Evolutionary conservation across 2,888 invertebrate species (phyloP), one percentile per base, ranked within the genome.

Genomic region (Diogma glabrata): DNA sequence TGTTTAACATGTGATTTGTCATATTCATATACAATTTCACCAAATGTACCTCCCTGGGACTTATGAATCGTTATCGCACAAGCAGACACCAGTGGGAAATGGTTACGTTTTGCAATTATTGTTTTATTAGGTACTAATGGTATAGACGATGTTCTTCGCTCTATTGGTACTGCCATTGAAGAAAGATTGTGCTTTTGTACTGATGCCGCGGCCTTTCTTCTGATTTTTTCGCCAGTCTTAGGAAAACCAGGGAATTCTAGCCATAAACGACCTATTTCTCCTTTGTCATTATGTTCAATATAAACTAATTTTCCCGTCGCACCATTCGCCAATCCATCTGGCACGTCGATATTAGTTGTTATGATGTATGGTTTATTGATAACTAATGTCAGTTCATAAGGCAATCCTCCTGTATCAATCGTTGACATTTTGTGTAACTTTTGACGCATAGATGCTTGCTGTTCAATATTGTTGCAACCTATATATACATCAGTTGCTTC

Each of bases 261-360:
- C 55, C 57, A 55, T n/a, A n/a, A n/a, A n/a, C 51, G 51, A 33
- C 28, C 28, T 16, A 53, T 17, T 46, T 51, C 33, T 30, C 23
- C 45, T 49, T 51, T 28, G 12, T 53, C 52, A 50, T 56, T 49
- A 38, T 50, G 19, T 51, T n/a, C n/a, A n/a, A n/a, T n/a, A n/a
- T n/a, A n/a, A n/a, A n/a, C n/a, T n/a, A n/a, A n/a, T n/a, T n/a
- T 57, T 19, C 61, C 62, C 38, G 58, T 54, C 19, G 60, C 60
- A 22, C 63, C 61, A 55, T 64, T 64, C 6, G 58, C 60, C 47
- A 63, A 57, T 22, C 63, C 63, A 59, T 65, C 62, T 38, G 55
- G 19, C 2, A 65, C 61, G 49, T 62, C 61, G 7, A 64, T 61
- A 49, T 63, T 64, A 17, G 60, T 60, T 36, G 61, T 60, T 12